Evolutionary conservation across 1,140 invertebrate species (phyloP).

Genomic region (Papilio xuthus): DNA sequence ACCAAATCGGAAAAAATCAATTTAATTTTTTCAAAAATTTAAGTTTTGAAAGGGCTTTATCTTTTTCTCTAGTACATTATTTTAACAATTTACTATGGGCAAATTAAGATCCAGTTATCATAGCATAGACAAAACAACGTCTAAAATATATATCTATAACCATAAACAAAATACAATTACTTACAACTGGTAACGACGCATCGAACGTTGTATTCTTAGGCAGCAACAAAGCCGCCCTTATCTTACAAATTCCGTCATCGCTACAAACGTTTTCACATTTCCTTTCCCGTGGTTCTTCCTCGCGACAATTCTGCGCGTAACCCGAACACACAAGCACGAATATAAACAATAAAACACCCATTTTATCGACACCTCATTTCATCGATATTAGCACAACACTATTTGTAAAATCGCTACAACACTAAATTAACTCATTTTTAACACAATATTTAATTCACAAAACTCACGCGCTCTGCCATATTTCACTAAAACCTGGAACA

Average conservation of each 20-base stretch:
- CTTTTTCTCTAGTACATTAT: no score
- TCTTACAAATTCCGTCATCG: conserved; percentile 69
- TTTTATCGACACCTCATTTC: conserved; percentile 54
- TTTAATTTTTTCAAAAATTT: not conserved
- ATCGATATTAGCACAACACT: conserved; percentile 52
- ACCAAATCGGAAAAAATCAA: not conserved
- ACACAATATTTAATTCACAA: conserved; percentile 17
- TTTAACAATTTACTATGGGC: not conserved
- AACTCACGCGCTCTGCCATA: conserved; percentile 18
- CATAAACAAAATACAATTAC: conserved; percentile 40
- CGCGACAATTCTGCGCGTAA: conserved; percentile 66
- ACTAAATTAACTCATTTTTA: conserved; percentile 42
- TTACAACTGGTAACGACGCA: conserved; percentile 79
- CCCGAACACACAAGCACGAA: conserved; percentile 44
- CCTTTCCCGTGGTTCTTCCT: conserved; percentile 67
- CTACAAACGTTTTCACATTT: conserved; percentile 81
- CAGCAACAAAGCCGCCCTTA: conserved; percentile 82
- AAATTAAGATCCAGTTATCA: not conserved
- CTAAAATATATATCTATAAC: not conserved
- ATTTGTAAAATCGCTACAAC: conserved; percentile 43
- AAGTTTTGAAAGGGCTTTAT: no score
- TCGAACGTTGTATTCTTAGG: conserved; percentile 80
- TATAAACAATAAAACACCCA: conserved; percentile 59
- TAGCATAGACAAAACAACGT: not conserved
- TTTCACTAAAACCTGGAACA: conserved; percentile 30